A percentile compares a stretch with the other conserved stretches of the same genome.
Evolutionary conservation across 2,113 vertebrate genomes (phyloP).

Genomic region (Ophthalmolycus amberensis): DNA sequence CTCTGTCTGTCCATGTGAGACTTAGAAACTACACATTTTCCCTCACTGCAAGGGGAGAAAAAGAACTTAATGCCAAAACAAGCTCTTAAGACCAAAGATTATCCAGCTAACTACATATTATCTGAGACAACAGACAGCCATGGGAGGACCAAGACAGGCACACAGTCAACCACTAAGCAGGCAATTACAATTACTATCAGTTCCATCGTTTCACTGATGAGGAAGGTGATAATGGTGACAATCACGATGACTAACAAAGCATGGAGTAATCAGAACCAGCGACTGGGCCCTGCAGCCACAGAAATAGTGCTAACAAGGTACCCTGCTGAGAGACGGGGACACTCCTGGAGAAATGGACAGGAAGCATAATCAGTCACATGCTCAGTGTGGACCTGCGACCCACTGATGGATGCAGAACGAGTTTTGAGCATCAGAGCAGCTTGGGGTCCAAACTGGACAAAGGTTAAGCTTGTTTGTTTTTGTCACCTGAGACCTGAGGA

Average conservation of each 20-base stretch:
- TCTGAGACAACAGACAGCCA: conserved; percentile 59
- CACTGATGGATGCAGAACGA: neutral
- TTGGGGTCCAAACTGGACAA: neutral
- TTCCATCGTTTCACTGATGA: conserved; percentile 72
- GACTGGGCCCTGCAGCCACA: conserved; percentile 69
- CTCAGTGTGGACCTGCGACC: conserved; percentile 1
- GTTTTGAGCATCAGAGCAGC: neutral
- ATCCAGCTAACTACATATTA: conserved; percentile 73
- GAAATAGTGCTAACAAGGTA: conserved; percentile 62
- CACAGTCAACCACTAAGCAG: conserved; percentile 59
- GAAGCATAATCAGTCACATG: conserved; percentile 48
- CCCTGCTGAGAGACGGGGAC: conserved; percentile 52
- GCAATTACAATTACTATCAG: conserved; percentile 77
- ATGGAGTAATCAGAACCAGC: conserved; percentile 67
- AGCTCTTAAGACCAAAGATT: conserved; percentile 67
- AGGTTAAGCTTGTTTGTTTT: conserved; percentile 10
- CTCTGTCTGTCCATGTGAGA: neutral
- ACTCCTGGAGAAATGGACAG: conserved; percentile 53
- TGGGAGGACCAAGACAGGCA: conserved; percentile 55
- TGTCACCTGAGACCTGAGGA: neutral
- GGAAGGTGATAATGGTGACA: conserved; percentile 73
- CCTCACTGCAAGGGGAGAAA: neutral
- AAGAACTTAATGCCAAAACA: conserved; percentile 41
- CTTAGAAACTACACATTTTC: neutral
- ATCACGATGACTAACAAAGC: conserved; percentile 74